Conservation (phyloP, 2,888 invertebrate species). For the Drosophila prostipennis region DNA sequence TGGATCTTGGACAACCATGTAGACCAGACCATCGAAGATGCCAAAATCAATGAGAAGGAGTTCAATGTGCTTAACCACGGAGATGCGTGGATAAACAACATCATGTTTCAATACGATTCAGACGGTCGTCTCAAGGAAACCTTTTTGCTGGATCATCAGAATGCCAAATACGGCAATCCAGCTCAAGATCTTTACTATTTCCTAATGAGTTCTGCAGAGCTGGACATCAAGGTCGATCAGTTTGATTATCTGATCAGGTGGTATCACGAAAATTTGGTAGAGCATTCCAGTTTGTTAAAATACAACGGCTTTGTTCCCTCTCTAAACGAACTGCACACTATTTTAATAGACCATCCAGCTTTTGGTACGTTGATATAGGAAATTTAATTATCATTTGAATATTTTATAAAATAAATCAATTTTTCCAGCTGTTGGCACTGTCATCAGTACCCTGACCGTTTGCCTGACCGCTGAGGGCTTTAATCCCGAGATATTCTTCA, state of each 20-base stretch:
- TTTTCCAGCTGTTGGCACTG: slow-evolving; percentile 27
- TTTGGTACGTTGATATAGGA: not conserved
- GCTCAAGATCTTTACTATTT: slow-evolving; percentile 81
- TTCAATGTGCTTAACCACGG: slow-evolving; percentile 80
- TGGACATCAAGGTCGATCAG: slow-evolving; percentile 68
- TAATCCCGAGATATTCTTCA: slow-evolving; percentile 17
- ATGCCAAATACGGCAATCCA: slow-evolving; percentile 79
- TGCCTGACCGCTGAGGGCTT: slow-evolving; percentile 17
- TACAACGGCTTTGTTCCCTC: slow-evolving; percentile 69
- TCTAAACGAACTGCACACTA: slow-evolving; percentile 66
- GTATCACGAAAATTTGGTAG: slow-evolving; percentile 72
- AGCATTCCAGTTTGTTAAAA: slow-evolving; percentile 65
- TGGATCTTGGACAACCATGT: slow-evolving; percentile 12
- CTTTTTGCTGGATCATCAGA: slow-evolving; percentile 81
- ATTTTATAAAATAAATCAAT: not conserved
- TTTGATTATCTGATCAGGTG: slow-evolving; percentile 78
- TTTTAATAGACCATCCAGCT: slow-evolving; percentile 24
- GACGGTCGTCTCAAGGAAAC: slow-evolving; percentile 63
- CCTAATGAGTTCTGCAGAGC: slow-evolving; percentile 72
- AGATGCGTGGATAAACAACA: slow-evolving; percentile 81
- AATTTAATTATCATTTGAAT: too few species aligned
- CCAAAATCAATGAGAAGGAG: slow-evolving; percentile 39
- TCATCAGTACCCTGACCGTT: slow-evolving; percentile 20
- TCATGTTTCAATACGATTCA: slow-evolving; percentile 80
- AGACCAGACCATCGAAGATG: slow-evolving; percentile 54